Conservation (phyloP, 2,113 vertebrate species). For the Calyptomena viridis region DNA sequence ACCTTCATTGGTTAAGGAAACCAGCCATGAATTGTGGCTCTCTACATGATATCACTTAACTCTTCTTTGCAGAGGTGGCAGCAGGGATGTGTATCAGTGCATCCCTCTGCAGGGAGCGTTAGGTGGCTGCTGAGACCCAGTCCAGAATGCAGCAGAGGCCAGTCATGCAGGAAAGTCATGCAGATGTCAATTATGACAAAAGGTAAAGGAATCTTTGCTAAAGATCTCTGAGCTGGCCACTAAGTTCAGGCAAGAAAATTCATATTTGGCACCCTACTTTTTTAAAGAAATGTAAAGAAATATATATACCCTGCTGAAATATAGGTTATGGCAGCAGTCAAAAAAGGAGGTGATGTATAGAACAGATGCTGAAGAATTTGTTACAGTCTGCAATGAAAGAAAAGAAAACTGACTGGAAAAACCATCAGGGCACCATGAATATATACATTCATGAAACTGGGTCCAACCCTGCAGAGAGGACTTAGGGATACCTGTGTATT, state of each 20-base stretch:
- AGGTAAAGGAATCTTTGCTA: background rate
- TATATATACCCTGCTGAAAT: background rate
- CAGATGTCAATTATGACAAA: background rate
- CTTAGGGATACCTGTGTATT: background rate
- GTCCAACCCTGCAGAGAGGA: background rate
- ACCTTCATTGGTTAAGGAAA: background rate
- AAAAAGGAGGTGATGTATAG: background rate
- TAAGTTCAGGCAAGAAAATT: background rate
- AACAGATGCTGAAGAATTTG: background rate
- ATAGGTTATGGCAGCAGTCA: background rate
- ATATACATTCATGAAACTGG: background rate
- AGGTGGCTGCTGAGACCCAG: background rate
- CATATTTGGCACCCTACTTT: background rate
- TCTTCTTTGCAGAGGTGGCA: background rate
- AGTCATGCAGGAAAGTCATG: background rate
- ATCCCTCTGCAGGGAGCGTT: background rate
- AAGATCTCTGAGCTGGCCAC: background rate
- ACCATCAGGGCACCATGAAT: background rate
- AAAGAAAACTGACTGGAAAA: background rate
- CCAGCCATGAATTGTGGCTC: background rate
- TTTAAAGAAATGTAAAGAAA: background rate
- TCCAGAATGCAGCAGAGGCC: background rate
- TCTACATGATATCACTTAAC: background rate
- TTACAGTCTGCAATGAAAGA: background rate
- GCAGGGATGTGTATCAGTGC: background rate